Conservation (phyloP, 1,140 invertebrate genomes). For the Sarcophaga peregrina region DNA sequence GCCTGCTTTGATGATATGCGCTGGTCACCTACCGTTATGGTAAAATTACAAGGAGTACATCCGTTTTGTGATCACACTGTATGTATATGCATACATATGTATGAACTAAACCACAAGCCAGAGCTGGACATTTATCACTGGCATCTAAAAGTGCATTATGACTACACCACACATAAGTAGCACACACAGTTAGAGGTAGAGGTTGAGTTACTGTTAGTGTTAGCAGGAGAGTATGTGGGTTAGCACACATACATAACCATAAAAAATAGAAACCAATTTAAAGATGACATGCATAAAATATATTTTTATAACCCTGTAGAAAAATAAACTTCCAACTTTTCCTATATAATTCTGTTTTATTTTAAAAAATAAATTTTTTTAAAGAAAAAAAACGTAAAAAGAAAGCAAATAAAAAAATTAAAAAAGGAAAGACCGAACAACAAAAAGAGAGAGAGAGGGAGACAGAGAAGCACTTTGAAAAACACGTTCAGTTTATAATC, state of each 20-base stretch:
- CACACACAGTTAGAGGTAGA: too few species aligned
- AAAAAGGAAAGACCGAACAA: too few species aligned
- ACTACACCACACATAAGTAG: neutral
- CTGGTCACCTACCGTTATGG: too few species aligned
- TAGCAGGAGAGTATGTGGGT: too few species aligned
- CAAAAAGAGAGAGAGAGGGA: too few species aligned
- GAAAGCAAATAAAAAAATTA: too few species aligned
- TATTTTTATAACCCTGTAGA: constrained; percentile 10
- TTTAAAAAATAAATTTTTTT: neutral
- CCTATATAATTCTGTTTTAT: neutral
- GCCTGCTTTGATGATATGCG: too few species aligned
- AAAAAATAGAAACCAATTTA: constrained; percentile 5
- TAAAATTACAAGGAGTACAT: too few species aligned
- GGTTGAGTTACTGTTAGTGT: too few species aligned
- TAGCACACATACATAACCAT: too few species aligned
- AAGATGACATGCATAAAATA: constrained; percentile 15
- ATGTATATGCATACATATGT: neutral
- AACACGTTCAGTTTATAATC: neutral
- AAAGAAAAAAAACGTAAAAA: too few species aligned
- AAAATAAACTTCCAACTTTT: neutral
- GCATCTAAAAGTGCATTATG: neutral
- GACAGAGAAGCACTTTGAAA: neutral
- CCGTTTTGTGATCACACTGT: too few species aligned
- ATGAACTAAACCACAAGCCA: neutral
- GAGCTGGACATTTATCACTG: neutral